These are phyloP conservation scores for Zosterops borbonicus DNA, from an alignment of 2,113 vertebrate genomes.

Conservation along the genomic window DNA sequence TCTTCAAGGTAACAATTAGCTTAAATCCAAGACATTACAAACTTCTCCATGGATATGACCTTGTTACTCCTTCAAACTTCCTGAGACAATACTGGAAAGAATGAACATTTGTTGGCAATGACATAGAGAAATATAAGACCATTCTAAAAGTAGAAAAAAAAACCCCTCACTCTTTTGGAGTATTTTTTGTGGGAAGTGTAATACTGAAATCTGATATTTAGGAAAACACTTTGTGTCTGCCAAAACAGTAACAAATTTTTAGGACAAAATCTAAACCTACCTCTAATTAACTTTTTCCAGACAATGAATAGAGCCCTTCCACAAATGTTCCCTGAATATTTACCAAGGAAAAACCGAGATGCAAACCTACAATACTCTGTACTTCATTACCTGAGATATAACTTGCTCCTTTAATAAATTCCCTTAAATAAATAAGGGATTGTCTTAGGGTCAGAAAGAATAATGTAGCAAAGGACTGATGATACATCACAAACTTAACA, in stretches of 20 bases:
- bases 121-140: background rate
- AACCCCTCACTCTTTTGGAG: fast-evolving
- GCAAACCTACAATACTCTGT: background rate
- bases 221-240: background rate
- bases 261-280: background rate
- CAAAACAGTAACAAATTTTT: background rate
- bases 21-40: background rate
- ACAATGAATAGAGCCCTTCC: background rate
- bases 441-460: background rate
- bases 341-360: background rate
- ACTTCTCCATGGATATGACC: background rate
- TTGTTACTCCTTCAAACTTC: background rate
- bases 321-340: background rate
- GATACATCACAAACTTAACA: background rate
- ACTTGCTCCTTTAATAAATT: background rate
- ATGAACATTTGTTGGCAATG: background rate
- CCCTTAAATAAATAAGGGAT: too few relatives aligned
- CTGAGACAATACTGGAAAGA: background rate
- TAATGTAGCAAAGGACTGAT: background rate
- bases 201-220: background rate
- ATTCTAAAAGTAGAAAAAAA: background rate
- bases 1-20: background rate
- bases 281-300: too few relatives aligned
- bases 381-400: background rate
- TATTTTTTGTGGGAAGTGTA: background rate